Base-by-base conservation (phyloP, 2,888 invertebrate species). In the Cynaeus angustus region DNA sequence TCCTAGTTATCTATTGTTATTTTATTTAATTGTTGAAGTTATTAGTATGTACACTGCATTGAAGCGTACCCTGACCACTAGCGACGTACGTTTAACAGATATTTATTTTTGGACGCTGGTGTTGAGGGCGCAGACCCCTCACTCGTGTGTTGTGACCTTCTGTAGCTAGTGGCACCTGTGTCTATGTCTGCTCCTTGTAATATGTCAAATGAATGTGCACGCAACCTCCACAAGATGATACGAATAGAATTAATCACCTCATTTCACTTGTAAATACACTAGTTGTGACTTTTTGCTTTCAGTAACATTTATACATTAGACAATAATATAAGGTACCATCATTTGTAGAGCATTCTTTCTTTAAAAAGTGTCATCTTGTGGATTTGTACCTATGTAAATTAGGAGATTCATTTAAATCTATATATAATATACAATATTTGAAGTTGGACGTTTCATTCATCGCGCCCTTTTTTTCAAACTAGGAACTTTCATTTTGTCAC, bases 381-480 rank as follows among this genome's bases (percentile, higher is more conserved):
- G 80, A 79, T 73, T 77, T 79, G 80, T 81, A 79, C 74, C 74
- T 80, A 80, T 76, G 80, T 81, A 82, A 80, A 81, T 80, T 81
- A 80, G 79, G 73, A 74, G 65, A 80, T 78, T 81, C 77, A 78
- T 81, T 77, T 77, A 79, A 77, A 74, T 72, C 75, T 80, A 78
- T 77, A 21, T 21, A 72, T 74, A 73, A 74, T 71, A 80, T 80
- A 78, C 78, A 38, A 81, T 80, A 82, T 85, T 85, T 83, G 81
- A 84, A 83, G 83, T 81, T 84, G 84, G 85, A 85, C 85, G 85
- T 84, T 85, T 84, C 84, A 82, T 80, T 82, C 80, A 85, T 84
- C 85, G 10, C 21, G 55, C 70, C 66, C 74, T 72, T 76, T 65
- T n/a, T 69, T 68, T 74, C 8, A 45, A 13, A 37, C 28, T 45